A percentile compares a stretch with the other conserved stretches of the same genome.
These are phyloP conservation scores for Paracentrotus lividus DNA, from an alignment of 53 echinoderm and acorn worm species.

Conservation along the genomic window DNA sequence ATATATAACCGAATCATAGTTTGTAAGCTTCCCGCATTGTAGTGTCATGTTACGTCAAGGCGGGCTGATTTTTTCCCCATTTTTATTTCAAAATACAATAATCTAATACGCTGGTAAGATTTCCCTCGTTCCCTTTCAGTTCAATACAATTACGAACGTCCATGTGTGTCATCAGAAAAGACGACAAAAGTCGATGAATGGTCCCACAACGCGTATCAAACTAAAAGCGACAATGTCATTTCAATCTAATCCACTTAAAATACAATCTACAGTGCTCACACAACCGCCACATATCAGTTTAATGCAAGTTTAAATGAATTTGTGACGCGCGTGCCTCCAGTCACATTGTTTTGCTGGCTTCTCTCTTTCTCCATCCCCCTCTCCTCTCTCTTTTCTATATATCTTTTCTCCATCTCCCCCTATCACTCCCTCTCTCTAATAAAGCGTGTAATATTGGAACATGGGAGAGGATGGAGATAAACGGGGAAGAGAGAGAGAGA, in stretches of 20 bases:
- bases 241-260: constrained; percentile 68
- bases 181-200: constrained; percentile 53
- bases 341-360: constrained; percentile 47
- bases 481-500: neutral
- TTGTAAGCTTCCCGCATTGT: constrained; percentile 43
- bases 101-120: constrained; percentile 49
- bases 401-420: no score
- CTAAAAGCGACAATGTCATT: constrained; percentile 68
- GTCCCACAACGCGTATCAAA: constrained; percentile 63
- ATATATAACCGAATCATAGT: constrained; percentile 10
- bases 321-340: constrained; percentile 60
- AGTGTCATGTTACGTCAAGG: constrained; percentile 54
- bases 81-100: constrained; percentile 50
- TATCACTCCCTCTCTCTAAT: no score
- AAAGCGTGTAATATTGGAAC: constrained; percentile 26
- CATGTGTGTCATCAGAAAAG: constrained; percentile 43
- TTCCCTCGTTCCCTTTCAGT: constrained; percentile 52
- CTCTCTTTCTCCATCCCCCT: no score
- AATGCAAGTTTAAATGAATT: constrained; percentile 71
- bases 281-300: constrained; percentile 50
- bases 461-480: neutral
- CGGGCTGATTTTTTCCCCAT: constrained; percentile 43
- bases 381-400: no score
- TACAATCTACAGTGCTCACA: constrained; percentile 59
- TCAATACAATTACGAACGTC: constrained; percentile 47